Evolutionary conservation across 53 echinoderm and acorn worm species (phyloP).

Genomic region (Stichopus horrens): DNA sequence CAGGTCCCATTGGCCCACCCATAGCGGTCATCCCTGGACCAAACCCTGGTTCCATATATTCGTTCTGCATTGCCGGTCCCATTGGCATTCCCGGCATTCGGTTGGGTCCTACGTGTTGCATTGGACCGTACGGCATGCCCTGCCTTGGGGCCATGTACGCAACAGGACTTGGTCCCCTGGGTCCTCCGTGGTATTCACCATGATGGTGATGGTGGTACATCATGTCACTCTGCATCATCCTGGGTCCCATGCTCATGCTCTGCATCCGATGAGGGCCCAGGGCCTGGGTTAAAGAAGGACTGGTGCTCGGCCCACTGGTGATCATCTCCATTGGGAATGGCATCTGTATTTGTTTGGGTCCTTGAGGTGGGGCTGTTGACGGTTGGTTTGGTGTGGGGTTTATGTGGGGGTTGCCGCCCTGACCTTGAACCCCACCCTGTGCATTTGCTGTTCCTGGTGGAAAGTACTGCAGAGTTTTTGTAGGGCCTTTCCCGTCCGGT

Average conservation of each 20-base stretch:
- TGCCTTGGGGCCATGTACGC: conserved; percentile 78
- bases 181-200: conserved; percentile 50
- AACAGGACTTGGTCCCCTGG: conserved; percentile 54
- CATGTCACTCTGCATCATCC: conserved; percentile 79
- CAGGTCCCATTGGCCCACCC: conserved; percentile 75
- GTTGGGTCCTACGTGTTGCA: conserved; percentile 51
- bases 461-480: conserved; percentile 98
- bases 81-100: conserved; percentile 66
- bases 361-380: conserved; percentile 59
- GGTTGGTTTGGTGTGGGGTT: conserved; percentile 70
- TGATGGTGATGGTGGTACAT: conserved; percentile 58
- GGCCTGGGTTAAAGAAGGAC: conserved; percentile 70
- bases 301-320: conserved; percentile 68
- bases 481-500: conserved; percentile 98
- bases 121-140: conserved; percentile 52
- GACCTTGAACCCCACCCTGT: conserved; percentile 68
- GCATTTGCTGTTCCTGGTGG: conserved; percentile 68
- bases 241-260: conserved; percentile 63
- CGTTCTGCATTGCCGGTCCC: conserved; percentile 56
- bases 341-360: conserved; percentile 98
- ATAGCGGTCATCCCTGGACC: conserved; percentile 65
- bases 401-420: conserved; percentile 88
- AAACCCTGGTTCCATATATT: conserved; percentile 63
- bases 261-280: conserved; percentile 70
- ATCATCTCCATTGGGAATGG: conserved; percentile 98